Conservation (phyloP, 2,797 vertebrate species). For the Pseudochaenichthys georgianus region DNA sequence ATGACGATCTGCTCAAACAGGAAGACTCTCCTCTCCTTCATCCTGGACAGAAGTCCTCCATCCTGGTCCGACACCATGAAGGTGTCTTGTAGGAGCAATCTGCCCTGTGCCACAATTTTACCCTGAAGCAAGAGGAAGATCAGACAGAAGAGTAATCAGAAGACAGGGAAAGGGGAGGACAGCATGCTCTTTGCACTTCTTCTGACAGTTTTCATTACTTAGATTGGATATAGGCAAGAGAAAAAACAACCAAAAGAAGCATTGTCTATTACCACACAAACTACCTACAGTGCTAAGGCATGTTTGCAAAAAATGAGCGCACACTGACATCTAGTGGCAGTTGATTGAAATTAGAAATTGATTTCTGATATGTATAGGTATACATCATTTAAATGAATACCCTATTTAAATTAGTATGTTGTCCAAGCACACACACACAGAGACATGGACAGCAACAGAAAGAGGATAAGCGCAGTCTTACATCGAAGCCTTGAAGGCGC, state of each 20-base stretch:
- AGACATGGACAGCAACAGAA: neutral
- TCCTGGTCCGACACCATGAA: conserved; percentile 98
- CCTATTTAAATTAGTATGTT: neutral
- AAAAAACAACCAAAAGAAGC: neutral
- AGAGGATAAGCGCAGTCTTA: conserved; percentile 74
- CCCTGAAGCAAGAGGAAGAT: conserved; percentile 82
- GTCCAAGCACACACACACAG: neutral
- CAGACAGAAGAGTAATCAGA: neutral
- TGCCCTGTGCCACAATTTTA: conserved; percentile 98
- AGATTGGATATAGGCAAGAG: neutral
- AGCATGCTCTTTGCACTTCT: neutral
- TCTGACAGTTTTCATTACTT: neutral
- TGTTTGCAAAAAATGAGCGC: conserved; percentile 5
- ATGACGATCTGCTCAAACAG: conserved; percentile 99
- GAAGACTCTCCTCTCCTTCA: conserved; percentile 97
- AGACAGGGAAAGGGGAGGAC: neutral
- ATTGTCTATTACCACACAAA: neutral
- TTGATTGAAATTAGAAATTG: neutral
- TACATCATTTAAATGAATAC: neutral
- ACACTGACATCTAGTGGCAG: conserved; percentile 60
- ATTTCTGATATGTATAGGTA: neutral
- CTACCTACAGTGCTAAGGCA: accelerated
- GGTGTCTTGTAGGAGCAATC: conserved; percentile 95
- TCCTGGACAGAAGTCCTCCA: conserved; percentile 92
- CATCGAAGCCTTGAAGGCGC: conserved; percentile 97